Percentiles rank a stretch among this genome's conserved stretches.
These are phyloP conservation scores for Delia radicum DNA, from an alignment of 1,140 invertebrate species.

Conservation along the genomic window DNA sequence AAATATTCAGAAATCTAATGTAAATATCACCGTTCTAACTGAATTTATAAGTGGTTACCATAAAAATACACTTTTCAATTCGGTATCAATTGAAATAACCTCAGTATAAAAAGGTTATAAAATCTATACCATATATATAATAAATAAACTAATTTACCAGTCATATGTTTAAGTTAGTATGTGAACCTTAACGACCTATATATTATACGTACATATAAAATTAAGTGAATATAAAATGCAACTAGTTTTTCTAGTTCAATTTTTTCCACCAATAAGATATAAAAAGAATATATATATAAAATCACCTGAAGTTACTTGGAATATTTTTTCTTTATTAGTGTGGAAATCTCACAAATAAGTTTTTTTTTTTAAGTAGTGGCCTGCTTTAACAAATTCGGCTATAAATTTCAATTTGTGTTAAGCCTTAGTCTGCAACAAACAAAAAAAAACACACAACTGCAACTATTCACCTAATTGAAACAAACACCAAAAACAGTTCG, in stretches of 20 bases:
- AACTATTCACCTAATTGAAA: slow-evolving; percentile 16
- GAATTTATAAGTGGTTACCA: too few relatives aligned
- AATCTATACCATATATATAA: too few relatives aligned
- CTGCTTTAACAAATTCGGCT: slow-evolving; percentile 18
- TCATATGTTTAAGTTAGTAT: too few relatives aligned
- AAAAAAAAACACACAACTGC: not conserved
- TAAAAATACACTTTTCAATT: too few relatives aligned
- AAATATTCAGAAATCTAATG: too few relatives aligned
- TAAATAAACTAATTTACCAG: too few relatives aligned
- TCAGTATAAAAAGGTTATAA: too few relatives aligned
- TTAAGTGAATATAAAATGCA: not conserved
- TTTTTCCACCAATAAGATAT: not conserved
- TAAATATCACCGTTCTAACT: too few relatives aligned
- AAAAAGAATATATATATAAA: not conserved
- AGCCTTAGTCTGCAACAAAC: not conserved
- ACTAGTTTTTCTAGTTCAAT: not conserved
- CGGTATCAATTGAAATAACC: too few relatives aligned
- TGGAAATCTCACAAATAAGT: not conserved
- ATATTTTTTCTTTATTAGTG: not conserved
- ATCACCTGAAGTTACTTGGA: not conserved
- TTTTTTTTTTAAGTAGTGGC: slow-evolving; percentile 8
- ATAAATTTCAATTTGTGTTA: slow-evolving; percentile 3
- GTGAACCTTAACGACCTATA: slow-evolving; percentile 1
- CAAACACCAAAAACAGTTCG: slow-evolving; percentile 11
- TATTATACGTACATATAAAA: not conserved